Conservation (phyloP, 1,140 invertebrate genomes). For the Spodoptera litura region DNA sequence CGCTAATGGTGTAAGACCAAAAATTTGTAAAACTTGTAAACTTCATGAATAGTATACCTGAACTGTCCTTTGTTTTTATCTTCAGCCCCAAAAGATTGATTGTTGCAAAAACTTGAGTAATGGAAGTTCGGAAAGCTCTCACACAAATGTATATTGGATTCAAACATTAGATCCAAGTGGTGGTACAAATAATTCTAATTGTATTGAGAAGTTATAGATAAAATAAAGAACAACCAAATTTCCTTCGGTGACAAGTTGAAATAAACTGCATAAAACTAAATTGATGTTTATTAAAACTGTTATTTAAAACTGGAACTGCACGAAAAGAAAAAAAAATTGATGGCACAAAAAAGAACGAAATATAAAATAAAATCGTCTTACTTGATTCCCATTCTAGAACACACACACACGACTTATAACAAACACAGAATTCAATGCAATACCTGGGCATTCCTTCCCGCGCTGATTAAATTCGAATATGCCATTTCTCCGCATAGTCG, state of each 20-base stretch:
- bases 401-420: slow-evolving; percentile 42
- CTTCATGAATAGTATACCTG: slow-evolving; percentile 28
- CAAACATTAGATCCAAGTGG: neutral
- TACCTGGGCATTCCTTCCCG: slow-evolving; percentile 49
- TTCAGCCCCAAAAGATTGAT: slow-evolving; percentile 26
- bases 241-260: neutral
- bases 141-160: slow-evolving; percentile 1
- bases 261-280: neutral
- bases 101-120: slow-evolving; percentile 14
- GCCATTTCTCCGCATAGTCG: slow-evolving; percentile 58
- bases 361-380: slow-evolving; percentile 39
- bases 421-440: slow-evolving; percentile 50
- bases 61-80: slow-evolving; percentile 33
- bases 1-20: slow-evolving; percentile 17
- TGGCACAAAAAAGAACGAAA: neutral
- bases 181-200: neutral
- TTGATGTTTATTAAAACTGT: no score
- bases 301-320: neutral
- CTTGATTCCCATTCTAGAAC: slow-evolving; percentile 50
- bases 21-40: slow-evolving; percentile 12
- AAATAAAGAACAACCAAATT: neutral
- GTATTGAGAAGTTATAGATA: neutral
- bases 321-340: neutral
- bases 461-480: slow-evolving; percentile 65
- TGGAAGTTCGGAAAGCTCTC: neutral